Conservation (phyloP, 1,140 invertebrate genomes). For the Amphibalanus amphitrite region DNA sequence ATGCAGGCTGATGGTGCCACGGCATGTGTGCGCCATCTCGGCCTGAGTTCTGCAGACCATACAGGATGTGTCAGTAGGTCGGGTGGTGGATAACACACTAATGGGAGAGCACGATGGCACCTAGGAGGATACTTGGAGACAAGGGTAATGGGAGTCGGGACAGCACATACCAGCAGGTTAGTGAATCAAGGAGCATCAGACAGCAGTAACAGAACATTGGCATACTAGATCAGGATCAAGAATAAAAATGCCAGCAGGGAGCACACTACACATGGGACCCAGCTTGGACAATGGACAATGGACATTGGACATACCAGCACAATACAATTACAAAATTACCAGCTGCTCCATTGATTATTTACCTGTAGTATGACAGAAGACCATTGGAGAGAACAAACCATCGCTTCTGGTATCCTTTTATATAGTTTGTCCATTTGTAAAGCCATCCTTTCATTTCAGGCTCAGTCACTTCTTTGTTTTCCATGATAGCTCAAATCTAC, state of each 20-base stretch:
- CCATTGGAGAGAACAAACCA: constrained; percentile 98
- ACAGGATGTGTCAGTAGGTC: background rate
- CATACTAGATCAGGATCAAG: no score
- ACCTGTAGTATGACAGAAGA: constrained; percentile 95
- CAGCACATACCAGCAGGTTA: background rate
- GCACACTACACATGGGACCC: no score
- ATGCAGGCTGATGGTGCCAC: constrained; percentile 90
- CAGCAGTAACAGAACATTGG: constrained; percentile 5
- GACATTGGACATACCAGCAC: no score
- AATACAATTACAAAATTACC: no score
- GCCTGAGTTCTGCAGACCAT: constrained; percentile 66
- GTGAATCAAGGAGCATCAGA: background rate
- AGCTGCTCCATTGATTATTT: no score
- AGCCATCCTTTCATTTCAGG: constrained; percentile 92
- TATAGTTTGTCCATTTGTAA: constrained; percentile 98
- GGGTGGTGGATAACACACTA: background rate
- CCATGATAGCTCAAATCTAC: background rate
- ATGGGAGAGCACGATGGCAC: background rate
- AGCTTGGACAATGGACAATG: no score
- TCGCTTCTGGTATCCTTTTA: constrained; percentile 88
- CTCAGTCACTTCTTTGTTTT: constrained; percentile 15
- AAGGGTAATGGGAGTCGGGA: no score
- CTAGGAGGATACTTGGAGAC: no score
- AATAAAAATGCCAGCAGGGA: no score
- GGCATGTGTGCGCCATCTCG: constrained; percentile 92